Percentiles rank a stretch among this genome's conserved stretches.
Conservation (phyloP, 2,113 vertebrate genomes). For the Labeo rohita region DNA sequence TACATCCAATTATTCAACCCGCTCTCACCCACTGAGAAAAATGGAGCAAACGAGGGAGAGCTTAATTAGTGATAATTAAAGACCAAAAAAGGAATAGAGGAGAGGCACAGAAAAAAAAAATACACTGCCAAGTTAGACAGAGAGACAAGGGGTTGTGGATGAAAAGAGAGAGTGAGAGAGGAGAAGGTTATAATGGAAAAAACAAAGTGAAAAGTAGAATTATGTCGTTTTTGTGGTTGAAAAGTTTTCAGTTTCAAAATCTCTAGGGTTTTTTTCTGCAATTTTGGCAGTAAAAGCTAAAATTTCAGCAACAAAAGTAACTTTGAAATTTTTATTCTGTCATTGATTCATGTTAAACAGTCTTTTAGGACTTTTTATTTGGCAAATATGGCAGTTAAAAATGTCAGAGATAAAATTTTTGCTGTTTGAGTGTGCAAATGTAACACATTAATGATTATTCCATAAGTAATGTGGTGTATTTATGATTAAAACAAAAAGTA, state of each 20-base stretch:
- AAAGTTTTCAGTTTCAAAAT: neutral
- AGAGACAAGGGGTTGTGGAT: neutral
- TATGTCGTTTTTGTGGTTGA: neutral
- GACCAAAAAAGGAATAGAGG: conserved; percentile 43
- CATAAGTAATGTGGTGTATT: neutral
- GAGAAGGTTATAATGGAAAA: neutral
- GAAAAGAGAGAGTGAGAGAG: neutral
- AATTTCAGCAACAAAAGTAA: neutral
- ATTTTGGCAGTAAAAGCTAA: neutral
- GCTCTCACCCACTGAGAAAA: conserved; percentile 42
- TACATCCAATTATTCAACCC: conserved; percentile 19
- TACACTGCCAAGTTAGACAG: conserved; percentile 26
- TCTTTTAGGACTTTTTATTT: neutral
- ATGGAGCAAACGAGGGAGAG: conserved; percentile 40
- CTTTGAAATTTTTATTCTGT: neutral
- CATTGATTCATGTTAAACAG: neutral
- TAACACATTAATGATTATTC: neutral
- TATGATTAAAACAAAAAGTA: neutral
- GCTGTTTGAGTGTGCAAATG: too few species aligned
- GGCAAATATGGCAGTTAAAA: neutral
- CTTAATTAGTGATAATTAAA: conserved; percentile 54
- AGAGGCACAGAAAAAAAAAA: neutral
- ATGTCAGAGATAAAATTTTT: too few species aligned
- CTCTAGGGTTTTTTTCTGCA: neutral
- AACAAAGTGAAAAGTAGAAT: neutral